Evolutionary conservation across 2,113 vertebrate genomes (phyloP).

Genomic region (Engraulis encrasicolus): DNA sequence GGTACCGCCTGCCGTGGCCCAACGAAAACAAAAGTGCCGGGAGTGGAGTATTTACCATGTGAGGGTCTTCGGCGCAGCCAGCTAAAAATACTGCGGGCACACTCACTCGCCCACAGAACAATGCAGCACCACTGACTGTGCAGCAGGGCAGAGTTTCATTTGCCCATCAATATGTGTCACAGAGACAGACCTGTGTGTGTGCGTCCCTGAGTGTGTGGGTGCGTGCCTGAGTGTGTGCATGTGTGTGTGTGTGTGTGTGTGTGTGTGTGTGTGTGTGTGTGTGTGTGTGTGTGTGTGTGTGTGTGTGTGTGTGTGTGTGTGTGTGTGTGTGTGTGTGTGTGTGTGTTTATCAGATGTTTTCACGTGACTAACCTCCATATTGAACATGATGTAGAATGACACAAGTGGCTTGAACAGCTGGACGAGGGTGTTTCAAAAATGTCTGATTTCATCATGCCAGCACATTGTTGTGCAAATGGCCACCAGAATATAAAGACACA

Average conservation of each 20-base stretch:
- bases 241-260: background rate
- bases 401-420: too few species aligned
- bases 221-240: background rate
- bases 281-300: background rate
- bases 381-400: too few species aligned
- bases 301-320: too few species aligned
- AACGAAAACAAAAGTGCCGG: constrained; percentile 44
- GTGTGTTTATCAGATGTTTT: background rate
- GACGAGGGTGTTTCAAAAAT: too few species aligned
- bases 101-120: constrained; percentile 63
- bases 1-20: constrained; percentile 14
- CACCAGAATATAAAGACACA: too few species aligned
- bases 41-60: constrained; percentile 52
- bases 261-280: background rate
- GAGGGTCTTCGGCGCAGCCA: constrained; percentile 60
- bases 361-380: too few species aligned
- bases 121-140: constrained; percentile 61
- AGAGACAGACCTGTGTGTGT: background rate
- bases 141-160: constrained; percentile 54
- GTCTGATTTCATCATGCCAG: too few species aligned
- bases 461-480: too few species aligned
- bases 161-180: constrained; percentile 57
- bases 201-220: background rate
- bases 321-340: too few species aligned
- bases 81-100: constrained; percentile 70